Evolutionary conservation across 2,113 vertebrate genomes (phyloP).

Genomic region (Athene noctua): DNA sequence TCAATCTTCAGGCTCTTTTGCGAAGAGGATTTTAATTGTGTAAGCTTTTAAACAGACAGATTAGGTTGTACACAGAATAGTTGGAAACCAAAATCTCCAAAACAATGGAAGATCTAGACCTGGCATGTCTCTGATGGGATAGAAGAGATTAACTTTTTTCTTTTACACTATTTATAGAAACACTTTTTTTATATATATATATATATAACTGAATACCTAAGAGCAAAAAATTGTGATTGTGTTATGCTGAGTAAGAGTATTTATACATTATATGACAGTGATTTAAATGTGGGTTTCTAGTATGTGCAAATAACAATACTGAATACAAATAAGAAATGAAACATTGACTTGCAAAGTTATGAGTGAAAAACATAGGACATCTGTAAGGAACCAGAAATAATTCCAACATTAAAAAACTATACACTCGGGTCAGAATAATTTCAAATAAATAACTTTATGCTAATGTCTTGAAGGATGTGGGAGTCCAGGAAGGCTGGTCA

Average conservation of each 20-base stretch:
- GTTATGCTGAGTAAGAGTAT: not conserved
- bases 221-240: not conserved
- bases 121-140: not conserved
- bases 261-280: not conserved
- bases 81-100: not conserved
- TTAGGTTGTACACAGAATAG: not conserved
- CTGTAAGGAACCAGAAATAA: not conserved
- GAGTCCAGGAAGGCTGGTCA: too few relatives aligned
- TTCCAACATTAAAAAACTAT: not conserved
- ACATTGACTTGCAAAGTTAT: not conserved
- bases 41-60: not conserved
- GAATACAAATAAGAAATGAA: not conserved
- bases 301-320: not conserved
- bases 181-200: too few relatives aligned
- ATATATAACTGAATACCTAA: not conserved
- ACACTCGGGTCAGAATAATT: not conserved
- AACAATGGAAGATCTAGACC: not conserved
- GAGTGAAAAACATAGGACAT: not conserved
- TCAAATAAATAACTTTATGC: not conserved
- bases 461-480: not conserved
- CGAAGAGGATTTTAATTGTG: not conserved
- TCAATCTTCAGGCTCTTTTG: not conserved
- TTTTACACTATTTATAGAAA: not conserved
- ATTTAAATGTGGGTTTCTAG: not conserved
- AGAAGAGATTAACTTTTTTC: not conserved